A percentile compares a stretch with the other conserved stretches of the same genome.
These are phyloP conservation scores for Ormyrus labotus DNA, from an alignment of 2,888 invertebrate genomes.

Conservation along the genomic window DNA sequence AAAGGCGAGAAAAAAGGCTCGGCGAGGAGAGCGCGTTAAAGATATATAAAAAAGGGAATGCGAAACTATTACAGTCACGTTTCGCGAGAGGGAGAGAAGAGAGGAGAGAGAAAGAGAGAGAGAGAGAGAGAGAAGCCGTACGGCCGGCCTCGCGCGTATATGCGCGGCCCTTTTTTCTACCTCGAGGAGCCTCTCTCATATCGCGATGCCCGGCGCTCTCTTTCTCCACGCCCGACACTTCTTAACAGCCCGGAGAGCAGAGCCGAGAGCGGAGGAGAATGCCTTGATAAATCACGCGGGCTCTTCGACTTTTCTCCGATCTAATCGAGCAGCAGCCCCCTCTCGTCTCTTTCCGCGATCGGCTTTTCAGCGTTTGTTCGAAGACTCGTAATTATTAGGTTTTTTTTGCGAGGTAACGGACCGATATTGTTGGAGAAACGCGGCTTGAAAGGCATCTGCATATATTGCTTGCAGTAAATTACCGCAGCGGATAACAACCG, in stretches of 20 bases:
- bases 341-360: too few relatives aligned
- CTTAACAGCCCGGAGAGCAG: constrained; percentile 19
- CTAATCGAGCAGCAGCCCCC: too few relatives aligned
- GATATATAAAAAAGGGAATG: constrained; percentile 52
- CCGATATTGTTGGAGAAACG: too few relatives aligned
- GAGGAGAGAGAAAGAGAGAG: background rate
- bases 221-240: constrained; percentile 34
- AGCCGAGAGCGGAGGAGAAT: background rate
- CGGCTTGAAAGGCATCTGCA: too few relatives aligned
- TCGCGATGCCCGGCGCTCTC: constrained; percentile 8
- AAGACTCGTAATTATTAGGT: too few relatives aligned
- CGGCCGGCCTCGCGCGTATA: constrained; percentile 8
- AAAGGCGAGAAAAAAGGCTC: background rate
- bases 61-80: constrained; percentile 55
- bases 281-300: constrained; percentile 12
- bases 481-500: too few relatives aligned
- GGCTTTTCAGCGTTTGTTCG: too few relatives aligned
- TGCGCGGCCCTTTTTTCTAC: constrained; percentile 16
- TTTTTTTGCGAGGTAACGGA: too few relatives aligned
- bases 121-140: constrained; percentile 29
- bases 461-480: too few relatives aligned
- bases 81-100: constrained; percentile 23
- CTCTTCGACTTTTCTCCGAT: too few relatives aligned
- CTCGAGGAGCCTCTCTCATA: constrained; percentile 15
- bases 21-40: constrained; percentile 51